Base-by-base conservation (phyloP, 2,888 invertebrate species). In the Geotrupes spiniger region DNA sequence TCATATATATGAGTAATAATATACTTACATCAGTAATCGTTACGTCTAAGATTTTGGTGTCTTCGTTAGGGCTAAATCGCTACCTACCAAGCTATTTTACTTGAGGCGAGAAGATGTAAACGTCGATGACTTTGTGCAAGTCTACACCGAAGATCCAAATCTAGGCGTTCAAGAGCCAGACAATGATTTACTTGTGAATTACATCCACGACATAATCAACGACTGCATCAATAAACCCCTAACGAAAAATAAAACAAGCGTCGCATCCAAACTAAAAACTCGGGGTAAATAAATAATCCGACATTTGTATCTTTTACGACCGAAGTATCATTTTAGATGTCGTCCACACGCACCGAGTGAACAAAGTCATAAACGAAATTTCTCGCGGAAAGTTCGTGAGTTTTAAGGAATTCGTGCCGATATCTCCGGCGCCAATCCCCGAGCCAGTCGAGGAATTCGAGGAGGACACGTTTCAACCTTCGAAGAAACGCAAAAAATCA, bases 1-100 rank as follows among this genome's bases (percentile, higher is more conserved):
- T n/a, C n/a, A n/a, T n/a, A n/a, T n/a, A n/a, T n/a, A n/a, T n/a
- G n/a, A n/a, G n/a, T n/a, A n/a, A n/a, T n/a, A n/a, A n/a, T n/a
- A n/a, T n/a, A n/a, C n/a, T n/a, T n/a, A n/a, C n/a, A n/a, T n/a
- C n/a, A n/a, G n/a, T n/a, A n/a, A n/a, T n/a, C n/a, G n/a, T n/a
- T n/a, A n/a, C n/a, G n/a, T n/a, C n/a, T n/a, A n/a, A n/a, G n/a
- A n/a, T n/a, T n/a, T n/a, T n/a, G n/a, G n/a, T n/a, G n/a, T n/a
- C n/a, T n/a, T n/a, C n/a, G n/a, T 39, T 50, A 58, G 54, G n/a
- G 58, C 57, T 11, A 60, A 54, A 52, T 40, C 48, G 9, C 58
- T 55, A 33, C 55, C 49, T 16, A 27, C 47, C 6, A 57, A 53
- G 50, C 40, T 38, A 40, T 60, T 58, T 44, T 60, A 46, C 33